Base-by-base conservation (phyloP, 1,140 invertebrate genomes). In the Drosophila oshimai region DNA sequence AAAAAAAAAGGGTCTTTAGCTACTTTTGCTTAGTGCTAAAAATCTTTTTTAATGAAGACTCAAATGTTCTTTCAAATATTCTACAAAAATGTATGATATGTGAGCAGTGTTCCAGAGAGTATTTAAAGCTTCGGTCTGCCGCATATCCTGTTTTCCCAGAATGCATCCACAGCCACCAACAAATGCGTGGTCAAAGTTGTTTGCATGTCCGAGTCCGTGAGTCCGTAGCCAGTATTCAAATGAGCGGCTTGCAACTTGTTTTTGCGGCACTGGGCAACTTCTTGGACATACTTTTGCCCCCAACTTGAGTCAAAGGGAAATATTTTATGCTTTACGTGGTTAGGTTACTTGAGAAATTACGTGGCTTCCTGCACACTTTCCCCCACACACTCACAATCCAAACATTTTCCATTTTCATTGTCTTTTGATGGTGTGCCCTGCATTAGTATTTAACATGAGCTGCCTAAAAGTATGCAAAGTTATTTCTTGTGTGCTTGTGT, bases 271-370 rank as follows among this genome's bases (percentile, higher is more conserved):
- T 79, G 71, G 53, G 26, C 61, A 75, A 76, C 78, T 81, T 81
- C 78, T 86, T 86, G 84, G 80, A 86, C 80, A 86, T 86, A 86
- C 71, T 86, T 84, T 81, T 78, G 74, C 68, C 36, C 12, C 34
- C 15, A 46, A 20, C 65, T 77, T n/a, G n/a, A n/a, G n/a, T n/a
- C 62, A 71, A 62, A 62, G 46, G 72, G 58, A 87, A 86, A 87
- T 86, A 86, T 86, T 86, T 86, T 86, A 86, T 86, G 81, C 76
- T 87, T 86, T 86, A 86, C 81, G 81, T 86, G 81, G 81, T 86
- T 80, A 76, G 80, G 80, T 84, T 80, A 78, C 69, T 86, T 87
- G 81, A 86, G 81, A 86, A 86, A 86, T 86, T 86, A 86, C 81
- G 81, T 86, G 81, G 81, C 74, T 60, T 46, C 60, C 62, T 58